Conservation (phyloP, 2,888 invertebrate genomes). For the Limnephilus auricula region DNA sequence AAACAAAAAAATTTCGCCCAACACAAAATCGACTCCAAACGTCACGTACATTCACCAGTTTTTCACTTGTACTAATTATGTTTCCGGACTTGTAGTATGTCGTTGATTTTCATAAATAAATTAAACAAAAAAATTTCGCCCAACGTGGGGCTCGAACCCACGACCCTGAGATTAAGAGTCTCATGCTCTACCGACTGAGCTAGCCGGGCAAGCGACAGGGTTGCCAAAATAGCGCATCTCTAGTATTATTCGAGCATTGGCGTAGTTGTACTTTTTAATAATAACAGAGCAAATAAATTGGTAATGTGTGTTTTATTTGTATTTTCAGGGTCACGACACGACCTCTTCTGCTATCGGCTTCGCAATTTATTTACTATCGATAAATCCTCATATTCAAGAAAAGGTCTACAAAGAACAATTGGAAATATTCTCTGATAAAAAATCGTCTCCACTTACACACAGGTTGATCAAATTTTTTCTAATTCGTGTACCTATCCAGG, state of each 20-base stretch:
- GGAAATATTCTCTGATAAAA: conserved; percentile 71
- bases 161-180: conserved; percentile 83
- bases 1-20: conserved; percentile 71
- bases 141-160: conserved; percentile 82
- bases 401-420: conserved; percentile 74
- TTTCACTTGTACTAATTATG: too few species aligned
- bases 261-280: not conserved
- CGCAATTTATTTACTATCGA: conserved; percentile 74
- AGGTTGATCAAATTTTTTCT: conserved; percentile 15
- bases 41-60: too few species aligned
- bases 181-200: conserved; percentile 80
- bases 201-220: conserved; percentile 74
- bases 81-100: not conserved
- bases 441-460: conserved; percentile 66
- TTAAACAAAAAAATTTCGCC: conserved; percentile 71
- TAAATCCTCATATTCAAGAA: conserved; percentile 73
- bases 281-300: not conserved
- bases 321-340: conserved; percentile 74
- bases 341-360: conserved; percentile 77
- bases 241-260: not conserved
- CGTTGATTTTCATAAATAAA: not conserved
- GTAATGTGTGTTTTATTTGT: not conserved
- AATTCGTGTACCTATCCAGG: too few species aligned
- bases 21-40: too few species aligned
- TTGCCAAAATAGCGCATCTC: conserved; percentile 5